A percentile compares a stretch with the other conserved stretches of the same genome.
Conservation (phyloP, 1,140 invertebrate genomes). For the Lordiphosa mommai region DNA sequence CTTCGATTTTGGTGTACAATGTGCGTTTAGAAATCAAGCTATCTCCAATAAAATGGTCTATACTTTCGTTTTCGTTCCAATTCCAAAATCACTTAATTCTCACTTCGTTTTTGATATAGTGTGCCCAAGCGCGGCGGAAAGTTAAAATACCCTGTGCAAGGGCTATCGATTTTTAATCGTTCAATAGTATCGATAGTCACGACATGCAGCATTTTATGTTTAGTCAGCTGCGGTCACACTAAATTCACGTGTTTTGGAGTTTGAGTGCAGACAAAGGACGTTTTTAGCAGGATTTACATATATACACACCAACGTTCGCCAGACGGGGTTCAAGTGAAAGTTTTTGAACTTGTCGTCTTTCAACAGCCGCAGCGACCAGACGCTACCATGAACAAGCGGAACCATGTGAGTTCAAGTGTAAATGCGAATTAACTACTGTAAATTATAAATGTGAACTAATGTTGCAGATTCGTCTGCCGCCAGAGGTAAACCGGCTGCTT, state of each 20-base stretch:
- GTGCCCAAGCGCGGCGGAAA: too few species aligned
- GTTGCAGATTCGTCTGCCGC: slow-evolving; percentile 94
- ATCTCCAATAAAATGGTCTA: slow-evolving; percentile 22
- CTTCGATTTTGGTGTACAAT: slow-evolving; percentile 17
- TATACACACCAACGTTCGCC: slow-evolving; percentile 55
- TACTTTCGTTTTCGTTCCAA: too few species aligned
- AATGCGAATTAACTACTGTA: slow-evolving; percentile 24
- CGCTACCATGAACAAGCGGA: slow-evolving; percentile 71
- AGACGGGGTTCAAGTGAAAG: slow-evolving; percentile 52
- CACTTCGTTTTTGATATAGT: too few species aligned
- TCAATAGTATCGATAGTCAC: too few species aligned
- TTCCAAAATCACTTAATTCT: too few species aligned
- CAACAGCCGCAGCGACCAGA: slow-evolving; percentile 50
- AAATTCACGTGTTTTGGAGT: slow-evolving; percentile 50
- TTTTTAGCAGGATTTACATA: slow-evolving; percentile 43
- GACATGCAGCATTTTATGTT: too few species aligned
- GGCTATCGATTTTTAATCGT: too few species aligned
- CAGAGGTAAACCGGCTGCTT: slow-evolving; percentile 98
- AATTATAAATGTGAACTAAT: slow-evolving; percentile 13
- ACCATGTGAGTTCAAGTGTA: slow-evolving; percentile 62
- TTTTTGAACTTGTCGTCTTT: slow-evolving; percentile 46
- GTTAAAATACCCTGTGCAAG: too few species aligned
- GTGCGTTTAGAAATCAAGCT: slow-evolving; percentile 40
- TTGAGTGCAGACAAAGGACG: slow-evolving; percentile 69
- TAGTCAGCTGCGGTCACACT: too few species aligned